Base-by-base conservation (phyloP, 1,140 invertebrate species). In the Drosophila athabasca region DNA sequence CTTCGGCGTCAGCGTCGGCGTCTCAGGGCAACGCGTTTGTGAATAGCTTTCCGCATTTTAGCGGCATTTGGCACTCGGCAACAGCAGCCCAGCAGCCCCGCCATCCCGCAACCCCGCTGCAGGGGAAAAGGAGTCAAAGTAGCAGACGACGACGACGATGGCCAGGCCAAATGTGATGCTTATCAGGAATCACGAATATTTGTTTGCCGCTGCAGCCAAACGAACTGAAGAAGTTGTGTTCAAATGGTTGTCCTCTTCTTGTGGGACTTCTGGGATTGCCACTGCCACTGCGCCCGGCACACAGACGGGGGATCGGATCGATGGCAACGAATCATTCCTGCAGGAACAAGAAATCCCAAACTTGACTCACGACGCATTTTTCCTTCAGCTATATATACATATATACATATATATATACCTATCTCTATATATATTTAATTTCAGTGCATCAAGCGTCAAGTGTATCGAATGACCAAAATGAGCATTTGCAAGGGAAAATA, bases 171-270 rank as follows among this genome's bases (percentile, higher is more conserved):
- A 64, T 57, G 72, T 76, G 87, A 90, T 90, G 78, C 73, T 90
- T 90, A 90, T 90, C 89, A 89, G 89, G 84, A 87, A 90, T 90
- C 89, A 90, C 89, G 89, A 90, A 90, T 87, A 87, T 90, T 90
- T 87, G 89, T 79, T 90, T 81, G 77, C 45, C 68, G 76, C 76
- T 44, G 74, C 62, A 59, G 73, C 68, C 53, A 74, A 82, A 83
- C 62, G 71, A 88, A 85, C 73, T 83, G 57, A 84, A 84, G 85
- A 84, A 89, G 81, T 90, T 87, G 77, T 87, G 69, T 78, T 76
- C 71, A 48, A 79, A 79, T 79, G 62, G 49, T 76, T 81, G 49
- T 76, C 79, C 66, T 71, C 55, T 26, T 43, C 31, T 81, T 81
- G 17, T 19, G 17, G 17, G 17, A 19, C 44, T 50, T 62, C 46